Percentiles rank a stretch among this genome's conserved stretches.
phyloP scores from a whole-genome alignment of 2,888 invertebrate species.

The Cephus rjabovi region DNA sequence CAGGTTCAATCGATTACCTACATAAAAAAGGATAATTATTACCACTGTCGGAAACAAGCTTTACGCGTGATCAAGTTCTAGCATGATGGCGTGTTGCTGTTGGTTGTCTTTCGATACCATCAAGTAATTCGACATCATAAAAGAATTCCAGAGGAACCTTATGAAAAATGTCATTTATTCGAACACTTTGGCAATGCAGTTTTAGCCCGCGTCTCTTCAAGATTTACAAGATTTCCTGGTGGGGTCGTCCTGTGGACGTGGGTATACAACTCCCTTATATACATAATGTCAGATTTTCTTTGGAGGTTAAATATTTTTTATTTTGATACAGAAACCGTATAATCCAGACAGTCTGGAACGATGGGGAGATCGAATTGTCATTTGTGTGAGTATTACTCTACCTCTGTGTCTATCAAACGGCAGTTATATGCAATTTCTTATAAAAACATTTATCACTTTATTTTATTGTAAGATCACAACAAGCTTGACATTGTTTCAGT shows the following conservation, averaged over 20 bases:
- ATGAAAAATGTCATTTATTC: constrained; percentile 66
- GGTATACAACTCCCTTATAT: constrained; percentile 36
- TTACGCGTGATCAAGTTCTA: too few relatives aligned
- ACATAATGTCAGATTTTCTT: too few relatives aligned
- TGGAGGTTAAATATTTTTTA: constrained; percentile 4
- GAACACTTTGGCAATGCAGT: constrained; percentile 73
- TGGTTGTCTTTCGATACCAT: too few relatives aligned
- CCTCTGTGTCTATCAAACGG: not conserved
- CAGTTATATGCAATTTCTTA: constrained; percentile 10
- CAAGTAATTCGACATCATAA: too few relatives aligned
- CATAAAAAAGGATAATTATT: too few relatives aligned
- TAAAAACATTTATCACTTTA: not conserved
- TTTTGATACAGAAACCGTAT: constrained; percentile 73
- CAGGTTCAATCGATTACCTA: too few relatives aligned
- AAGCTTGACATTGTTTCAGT: constrained; percentile 61
- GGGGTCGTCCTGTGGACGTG: constrained; percentile 71
- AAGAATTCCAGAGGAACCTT: constrained; percentile 17
- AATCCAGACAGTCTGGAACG: constrained; percentile 77
- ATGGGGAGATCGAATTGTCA: constrained; percentile 80
- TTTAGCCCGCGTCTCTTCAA: constrained; percentile 79
- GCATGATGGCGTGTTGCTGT: too few relatives aligned
- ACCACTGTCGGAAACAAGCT: too few relatives aligned
- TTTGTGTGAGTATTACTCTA: constrained; percentile 70
- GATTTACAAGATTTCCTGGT: constrained; percentile 70
- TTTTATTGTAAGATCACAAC: not conserved